A percentile compares a stretch with the other conserved stretches of the same genome.
Conservation (phyloP, 2,797 vertebrate species). For the Gallirallus australis region DNA sequence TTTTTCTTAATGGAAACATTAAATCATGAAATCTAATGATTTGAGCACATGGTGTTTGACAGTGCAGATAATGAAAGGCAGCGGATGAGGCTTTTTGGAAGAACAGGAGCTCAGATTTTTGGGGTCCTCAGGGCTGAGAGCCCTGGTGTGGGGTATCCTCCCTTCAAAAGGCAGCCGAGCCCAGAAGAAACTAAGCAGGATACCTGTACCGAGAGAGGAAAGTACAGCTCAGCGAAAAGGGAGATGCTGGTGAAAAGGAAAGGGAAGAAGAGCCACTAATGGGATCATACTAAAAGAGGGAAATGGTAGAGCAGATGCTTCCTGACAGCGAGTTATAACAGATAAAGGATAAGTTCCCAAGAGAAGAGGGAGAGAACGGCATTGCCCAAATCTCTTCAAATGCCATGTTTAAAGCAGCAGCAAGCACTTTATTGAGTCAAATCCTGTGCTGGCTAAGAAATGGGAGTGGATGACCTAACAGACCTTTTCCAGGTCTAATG, state of each 20-base stretch:
- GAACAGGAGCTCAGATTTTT: not conserved
- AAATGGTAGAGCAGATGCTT: not conserved
- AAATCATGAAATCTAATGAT: not conserved
- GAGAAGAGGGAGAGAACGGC: not conserved
- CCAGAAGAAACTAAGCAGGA: not conserved
- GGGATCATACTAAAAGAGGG: not conserved
- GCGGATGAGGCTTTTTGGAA: not conserved
- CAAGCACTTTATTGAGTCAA: not conserved
- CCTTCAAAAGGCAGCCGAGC: not conserved
- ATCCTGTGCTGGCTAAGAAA: conserved; percentile 11
- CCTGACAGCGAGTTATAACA: not conserved
- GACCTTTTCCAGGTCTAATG: conserved; percentile 2
- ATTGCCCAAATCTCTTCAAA: not conserved
- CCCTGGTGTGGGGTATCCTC: not conserved
- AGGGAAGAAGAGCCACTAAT: not conserved
- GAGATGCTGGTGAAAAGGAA: not conserved
- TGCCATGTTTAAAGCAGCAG: not conserved
- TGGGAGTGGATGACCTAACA: not conserved
- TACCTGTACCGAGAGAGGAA: not conserved
- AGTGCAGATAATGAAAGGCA: not conserved
- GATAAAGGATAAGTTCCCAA: not conserved
- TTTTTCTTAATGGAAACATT: not conserved
- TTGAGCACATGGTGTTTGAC: not conserved
- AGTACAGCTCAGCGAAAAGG: not conserved
- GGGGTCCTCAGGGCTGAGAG: not conserved